Percentiles rank a stretch among this genome's conserved stretches.
phyloP scores from a whole-genome alignment of 2,113 vertebrate species.

The Solea solea region DNA sequence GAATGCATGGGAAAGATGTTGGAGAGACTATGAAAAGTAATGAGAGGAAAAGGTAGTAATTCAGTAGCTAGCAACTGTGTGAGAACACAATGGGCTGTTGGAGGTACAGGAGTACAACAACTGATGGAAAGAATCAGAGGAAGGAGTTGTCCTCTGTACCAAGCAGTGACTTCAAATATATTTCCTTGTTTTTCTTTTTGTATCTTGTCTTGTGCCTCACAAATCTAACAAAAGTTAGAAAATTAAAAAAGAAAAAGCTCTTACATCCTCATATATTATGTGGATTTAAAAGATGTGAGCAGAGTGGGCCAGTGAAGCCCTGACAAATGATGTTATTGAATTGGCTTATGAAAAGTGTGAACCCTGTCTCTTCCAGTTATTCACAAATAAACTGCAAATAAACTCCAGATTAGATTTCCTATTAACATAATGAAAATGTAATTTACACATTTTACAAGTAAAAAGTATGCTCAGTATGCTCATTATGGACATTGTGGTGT shows the following conservation, averaged over 20 bases:
- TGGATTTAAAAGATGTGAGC: background rate
- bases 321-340: background rate
- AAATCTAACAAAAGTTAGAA: too few species aligned
- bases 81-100: background rate
- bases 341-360: background rate
- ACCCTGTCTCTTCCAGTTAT: too few species aligned
- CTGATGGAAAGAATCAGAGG: background rate
- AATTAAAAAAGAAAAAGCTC: too few species aligned
- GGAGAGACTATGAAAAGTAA: background rate
- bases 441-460: too few species aligned
- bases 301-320: background rate
- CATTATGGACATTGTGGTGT: too few species aligned
- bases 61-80: conserved; percentile 18
- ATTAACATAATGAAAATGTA: too few species aligned
- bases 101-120: conserved; percentile 8
- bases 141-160: background rate
- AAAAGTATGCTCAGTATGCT: too few species aligned
- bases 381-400: too few species aligned
- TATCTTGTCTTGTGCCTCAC: too few species aligned
- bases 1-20: too few species aligned
- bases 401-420: too few species aligned
- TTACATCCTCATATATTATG: too few species aligned
- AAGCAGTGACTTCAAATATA: background rate
- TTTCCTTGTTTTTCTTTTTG: background rate
- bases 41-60: conserved; percentile 3